Evolutionary conservation across 2,888 invertebrate genomes (phyloP), one percentile per base, ranked within the genome.

Genomic region (Polyploca ridens): DNA sequence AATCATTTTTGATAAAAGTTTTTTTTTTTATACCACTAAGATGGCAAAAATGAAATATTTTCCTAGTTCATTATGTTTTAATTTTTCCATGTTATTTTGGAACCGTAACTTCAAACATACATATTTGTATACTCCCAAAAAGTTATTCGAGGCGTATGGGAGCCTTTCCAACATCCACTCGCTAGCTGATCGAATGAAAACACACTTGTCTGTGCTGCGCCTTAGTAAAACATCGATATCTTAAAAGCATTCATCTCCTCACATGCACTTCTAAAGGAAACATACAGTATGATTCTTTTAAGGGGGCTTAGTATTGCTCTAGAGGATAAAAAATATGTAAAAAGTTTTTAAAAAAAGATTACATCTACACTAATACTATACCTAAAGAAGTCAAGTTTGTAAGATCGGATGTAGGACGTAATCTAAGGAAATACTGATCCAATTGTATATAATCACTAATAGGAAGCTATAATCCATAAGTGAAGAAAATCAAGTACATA

Each of bases 141-240:
- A 54, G 54, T 54, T 54, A 54, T 54, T 54, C 19, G 19, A 19
- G 10, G 11, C 19, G 54, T 19, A 54, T 19, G 10, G 16, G 1
- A 7, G 19, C 16, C 16, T 54, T 19, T 19, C 16, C 71, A 69
- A 69, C 70, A 67, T 62, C 66, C 60, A 67, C 68, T 74, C 66
- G 71, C 49, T 62, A 19, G 54, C 10, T 82, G 87, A 90, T 90
- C 82, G 86, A 89, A 90, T 67, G 77, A 78, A 89, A 90, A 90
- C 90, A 90, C 67, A 67, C 64, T 65, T 71, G 78, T 82, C 76
- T 82, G 79, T 76, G 79, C 74, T 74, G 76, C 74, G 75, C 77
- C 80, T 85, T 84, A 82, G 62, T 83, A 89, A 82, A 88, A 88
- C 84, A 89, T 75, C 64, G 71, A 69, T 69, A 74, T 72, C 77